Evolutionary conservation across 2,888 invertebrate genomes (phyloP).

Genomic region (Bombyx huttoni): DNA sequence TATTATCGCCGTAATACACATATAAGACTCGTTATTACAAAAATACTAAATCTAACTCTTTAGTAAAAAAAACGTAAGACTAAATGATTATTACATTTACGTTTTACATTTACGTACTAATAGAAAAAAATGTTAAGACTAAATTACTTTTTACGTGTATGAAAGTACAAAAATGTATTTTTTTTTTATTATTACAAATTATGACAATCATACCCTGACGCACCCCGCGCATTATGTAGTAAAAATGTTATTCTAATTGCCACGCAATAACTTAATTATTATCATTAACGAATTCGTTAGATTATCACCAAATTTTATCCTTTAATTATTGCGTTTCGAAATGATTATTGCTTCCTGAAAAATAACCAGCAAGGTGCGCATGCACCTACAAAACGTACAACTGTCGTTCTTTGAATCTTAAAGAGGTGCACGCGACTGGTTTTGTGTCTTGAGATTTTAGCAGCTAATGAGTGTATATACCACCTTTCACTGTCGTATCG

Average conservation of each 20-base stretch:
- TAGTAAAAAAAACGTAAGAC: slow-evolving; percentile 67
- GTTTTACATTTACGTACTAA: slow-evolving; percentile 52
- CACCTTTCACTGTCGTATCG: slow-evolving; percentile 34
- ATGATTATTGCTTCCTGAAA: not conserved
- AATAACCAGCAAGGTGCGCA: not conserved
- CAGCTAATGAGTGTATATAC: slow-evolving; percentile 23
- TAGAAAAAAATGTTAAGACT: slow-evolving; percentile 60
- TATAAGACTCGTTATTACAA: slow-evolving; percentile 61
- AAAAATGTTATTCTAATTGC: slow-evolving; percentile 54
- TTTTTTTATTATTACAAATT: slow-evolving; percentile 50
- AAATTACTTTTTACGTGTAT: slow-evolving; percentile 59
- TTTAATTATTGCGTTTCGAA: slow-evolving; percentile 17
- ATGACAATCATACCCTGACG: slow-evolving; percentile 73
- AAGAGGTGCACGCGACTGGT: not conserved
- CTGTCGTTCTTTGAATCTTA: slow-evolving; percentile 6
- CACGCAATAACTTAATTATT: slow-evolving; percentile 64
- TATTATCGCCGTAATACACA: slow-evolving; percentile 73
- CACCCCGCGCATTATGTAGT: slow-evolving; percentile 66
- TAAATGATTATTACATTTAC: slow-evolving; percentile 55
- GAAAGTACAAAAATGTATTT: slow-evolving; percentile 62
- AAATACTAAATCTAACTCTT: slow-evolving; percentile 65
- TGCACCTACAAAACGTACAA: not conserved
- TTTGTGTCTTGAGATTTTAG: slow-evolving; percentile 9
- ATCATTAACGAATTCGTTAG: slow-evolving; percentile 66
- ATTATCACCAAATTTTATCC: slow-evolving; percentile 49